Base-by-base conservation (phyloP, 2,113 vertebrate genomes). In the Malurus cyaneus region DNA sequence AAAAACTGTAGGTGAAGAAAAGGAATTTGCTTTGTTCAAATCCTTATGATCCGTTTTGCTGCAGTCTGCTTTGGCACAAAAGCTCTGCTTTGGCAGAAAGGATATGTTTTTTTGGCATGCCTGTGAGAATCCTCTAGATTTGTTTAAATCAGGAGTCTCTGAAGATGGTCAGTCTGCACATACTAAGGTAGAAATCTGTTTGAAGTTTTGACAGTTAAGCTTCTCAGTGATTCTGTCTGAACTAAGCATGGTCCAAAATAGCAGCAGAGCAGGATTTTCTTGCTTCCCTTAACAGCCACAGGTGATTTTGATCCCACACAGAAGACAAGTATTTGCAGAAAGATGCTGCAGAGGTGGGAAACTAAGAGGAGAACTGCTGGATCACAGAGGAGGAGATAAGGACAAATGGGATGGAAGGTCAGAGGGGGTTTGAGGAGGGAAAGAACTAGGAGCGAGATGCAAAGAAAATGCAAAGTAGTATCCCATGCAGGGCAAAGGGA, bases 211-310 rank as follows among this genome's bases (percentile, higher is more conserved):
- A 82, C 70, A 82, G 34, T 34, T 67, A 74, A 72, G n/a, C 32
- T 79, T 52, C 19, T 36, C 62, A 41, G 78, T 1, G 15, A 61
- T 65, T 74, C n/a, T 82, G 19, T 62, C 79, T 83, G 54, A 80
- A 69, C 23, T 78, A 80, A 83, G 86, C 16, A 39, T 20, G 59
- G 54, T 73, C 80, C 1, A 0, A 64, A 72, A 90, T 14, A 89
- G 77, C 44, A 70, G 77, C 39, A 71, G 50, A 93, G 81, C 67
- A 59, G 60, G 67, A 90, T 83, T 88, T 93, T 92, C 86, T 86
- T 80, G 91, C 53, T 88, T 26, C 25, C 46, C n/a, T 65, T 36
- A 86, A 78, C 26, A 81, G 61, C 65, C 6, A 0, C 24, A 11
- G 39, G n/a, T 32, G 42, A 80, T 82, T 93, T 42, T 79, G 59